These are phyloP conservation scores for Suillia variegata DNA, from an alignment of 2,888 invertebrate genomes.

Conservation along the genomic window DNA sequence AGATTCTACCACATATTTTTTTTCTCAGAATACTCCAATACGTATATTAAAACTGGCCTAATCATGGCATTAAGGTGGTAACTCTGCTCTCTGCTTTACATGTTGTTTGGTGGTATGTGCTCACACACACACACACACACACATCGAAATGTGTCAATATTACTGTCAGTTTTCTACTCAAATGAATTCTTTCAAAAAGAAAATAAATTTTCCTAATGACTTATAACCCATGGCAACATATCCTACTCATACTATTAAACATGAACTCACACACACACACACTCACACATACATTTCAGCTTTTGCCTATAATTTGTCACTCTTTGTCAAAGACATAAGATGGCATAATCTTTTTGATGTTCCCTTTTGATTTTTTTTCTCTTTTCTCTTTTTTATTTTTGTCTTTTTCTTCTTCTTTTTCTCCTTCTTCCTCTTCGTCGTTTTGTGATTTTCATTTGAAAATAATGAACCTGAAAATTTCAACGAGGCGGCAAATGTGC, in stretches of 20 bases:
- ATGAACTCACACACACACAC: not conserved
- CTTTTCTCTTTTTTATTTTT: not conserved
- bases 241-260: not conserved
- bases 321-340: not conserved
- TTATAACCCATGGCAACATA: constrained; percentile 7
- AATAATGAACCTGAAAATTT: constrained; percentile 5
- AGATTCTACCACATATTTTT: too few species aligned
- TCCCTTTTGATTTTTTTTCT: not conserved
- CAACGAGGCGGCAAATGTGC: constrained; percentile 8
- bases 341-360: constrained; percentile 10
- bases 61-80: too few species aligned
- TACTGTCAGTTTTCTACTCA: constrained; percentile 2
- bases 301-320: constrained; percentile 9
- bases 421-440: not conserved
- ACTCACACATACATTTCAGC: not conserved
- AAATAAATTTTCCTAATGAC: constrained; percentile 4
- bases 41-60: too few species aligned
- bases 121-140: too few species aligned
- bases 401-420: not conserved
- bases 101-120: too few species aligned
- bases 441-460: not conserved
- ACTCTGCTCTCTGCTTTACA: too few species aligned
- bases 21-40: too few species aligned
- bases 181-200: not conserved
- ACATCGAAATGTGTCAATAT: constrained; percentile 2